phyloP scores from a whole-genome alignment of 2,888 invertebrate genomes.

The Patella pellucida region DNA sequence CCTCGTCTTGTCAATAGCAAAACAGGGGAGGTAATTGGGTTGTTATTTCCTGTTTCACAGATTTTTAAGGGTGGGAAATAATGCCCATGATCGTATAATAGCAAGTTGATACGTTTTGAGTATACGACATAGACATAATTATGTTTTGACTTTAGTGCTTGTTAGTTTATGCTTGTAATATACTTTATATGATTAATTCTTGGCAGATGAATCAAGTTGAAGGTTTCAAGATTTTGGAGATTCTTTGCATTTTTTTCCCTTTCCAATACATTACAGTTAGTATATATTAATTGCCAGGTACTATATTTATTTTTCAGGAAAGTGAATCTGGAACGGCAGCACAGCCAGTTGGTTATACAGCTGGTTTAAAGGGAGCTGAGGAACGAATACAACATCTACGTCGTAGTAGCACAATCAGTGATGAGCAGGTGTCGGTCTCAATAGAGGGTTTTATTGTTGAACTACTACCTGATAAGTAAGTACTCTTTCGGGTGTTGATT shows the following conservation, averaged over 20 bases:
- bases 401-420: constrained; percentile 75
- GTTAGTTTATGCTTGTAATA: too few species aligned
- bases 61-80: too few species aligned
- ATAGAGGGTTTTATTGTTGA: constrained; percentile 84
- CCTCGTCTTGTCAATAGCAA: too few species aligned
- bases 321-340: constrained; percentile 76
- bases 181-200: too few species aligned
- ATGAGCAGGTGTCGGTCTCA: constrained; percentile 80
- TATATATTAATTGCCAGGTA: too few species aligned
- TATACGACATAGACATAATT: too few species aligned
- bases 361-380: constrained; percentile 81
- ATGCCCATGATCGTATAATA: too few species aligned
- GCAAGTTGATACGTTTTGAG: too few species aligned
- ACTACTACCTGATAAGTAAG: constrained; percentile 73
- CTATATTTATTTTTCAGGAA: constrained; percentile 49
- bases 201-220: neutral
- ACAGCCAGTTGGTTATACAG: constrained; percentile 85
- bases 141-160: too few species aligned
- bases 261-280: neutral
- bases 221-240: neutral
- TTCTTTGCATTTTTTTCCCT: too few species aligned
- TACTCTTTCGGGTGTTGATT: neutral
- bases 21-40: too few species aligned
- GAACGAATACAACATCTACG: constrained; percentile 79
- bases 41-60: too few species aligned